These are phyloP conservation scores for Napeogenes sylphis DNA, from an alignment of 2,888 invertebrate species.

Conservation along the genomic window DNA sequence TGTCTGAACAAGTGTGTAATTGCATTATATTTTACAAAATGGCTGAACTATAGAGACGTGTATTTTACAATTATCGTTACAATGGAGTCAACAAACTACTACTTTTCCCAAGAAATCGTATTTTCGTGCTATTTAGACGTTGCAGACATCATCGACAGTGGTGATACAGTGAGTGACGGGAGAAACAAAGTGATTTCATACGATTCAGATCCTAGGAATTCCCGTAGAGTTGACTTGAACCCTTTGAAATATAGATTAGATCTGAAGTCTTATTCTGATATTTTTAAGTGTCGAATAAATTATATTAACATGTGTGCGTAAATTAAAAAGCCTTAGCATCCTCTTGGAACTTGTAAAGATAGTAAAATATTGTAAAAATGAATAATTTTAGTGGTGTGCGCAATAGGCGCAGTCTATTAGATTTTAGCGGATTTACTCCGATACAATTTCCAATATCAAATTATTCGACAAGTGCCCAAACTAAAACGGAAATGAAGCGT, in stretches of 20 bases:
- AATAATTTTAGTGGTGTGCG: constrained; percentile 53
- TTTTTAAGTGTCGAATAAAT: constrained; percentile 42
- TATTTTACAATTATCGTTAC: constrained; percentile 56
- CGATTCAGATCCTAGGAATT: constrained; percentile 47
- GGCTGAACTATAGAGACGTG: constrained; percentile 75
- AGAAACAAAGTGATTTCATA: constrained; percentile 39
- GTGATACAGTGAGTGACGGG: constrained; percentile 47
- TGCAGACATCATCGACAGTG: constrained; percentile 44
- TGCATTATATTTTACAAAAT: constrained; percentile 60
- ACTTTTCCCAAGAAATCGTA: constrained; percentile 52
- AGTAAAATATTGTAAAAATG: constrained; percentile 43
- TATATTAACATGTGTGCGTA: constrained; percentile 44
- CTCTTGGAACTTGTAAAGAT: constrained; percentile 41
- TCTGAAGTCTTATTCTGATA: constrained; percentile 55
- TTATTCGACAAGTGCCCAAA: constrained; percentile 50
- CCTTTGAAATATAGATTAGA: constrained; percentile 48
- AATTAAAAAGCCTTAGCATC: constrained; percentile 54
- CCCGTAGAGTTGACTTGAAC: constrained; percentile 42
- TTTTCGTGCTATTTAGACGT: constrained; percentile 47
- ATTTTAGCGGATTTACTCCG: constrained; percentile 41
- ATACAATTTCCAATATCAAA: constrained; percentile 49
- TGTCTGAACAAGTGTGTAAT: neutral
- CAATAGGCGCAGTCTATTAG: constrained; percentile 47
- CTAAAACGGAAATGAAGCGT: constrained; percentile 49
- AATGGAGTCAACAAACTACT: constrained; percentile 67